Base-by-base conservation (phyloP, 2,888 invertebrate genomes). In the Stramonita haemastoma region DNA sequence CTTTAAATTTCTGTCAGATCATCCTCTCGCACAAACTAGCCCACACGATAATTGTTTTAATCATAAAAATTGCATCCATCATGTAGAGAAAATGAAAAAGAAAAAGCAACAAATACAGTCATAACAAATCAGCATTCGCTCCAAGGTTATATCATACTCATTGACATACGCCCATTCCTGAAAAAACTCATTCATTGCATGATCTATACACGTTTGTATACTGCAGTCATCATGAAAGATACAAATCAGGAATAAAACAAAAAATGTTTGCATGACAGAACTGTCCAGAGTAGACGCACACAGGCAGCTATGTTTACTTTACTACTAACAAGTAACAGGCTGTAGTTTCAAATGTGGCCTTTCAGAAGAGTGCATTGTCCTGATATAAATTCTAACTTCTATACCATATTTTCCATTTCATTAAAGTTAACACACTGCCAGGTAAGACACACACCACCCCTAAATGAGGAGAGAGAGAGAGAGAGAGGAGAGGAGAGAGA, bases 51-150 rank as follows among this genome's bases (percentile, higher is more conserved):
- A 73, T 73, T 73, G 15, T 32, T 15, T 32, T 79, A 79, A 79
- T 79, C 77, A 79, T 79, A 79, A 56, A 85, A 85, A 85, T 85
- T 85, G 85, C 85, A 85, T 85, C 85, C 56, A 85, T 85, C 85
- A 85, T 56, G 56, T 29, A 36, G 57, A 29, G 85, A 85, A 29
- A 85, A 29, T 17, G 19, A 13, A 46, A n/a, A 46, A 46, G 46
- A 46, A 46, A 46, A 79, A 79, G 34, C 77, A n/a, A 73, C n/a
- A 79, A 34, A 79, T 26, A 32, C 32, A 17, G 15, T 79, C 19
- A 19, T 34, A 32, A 79, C 32, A 79, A 34, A 79, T 5, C 15
- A 13, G 17, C 32, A 19, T 15, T 19, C 15, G 32, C 17, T 79
- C 32, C 77, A 79, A 79, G 32, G 29, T 17, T 32, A 34, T 22